A percentile compares a stretch with the other conserved stretches of the same genome.
phyloP scores from a whole-genome alignment of 2,888 invertebrate species.

The Cephus pulcher region DNA sequence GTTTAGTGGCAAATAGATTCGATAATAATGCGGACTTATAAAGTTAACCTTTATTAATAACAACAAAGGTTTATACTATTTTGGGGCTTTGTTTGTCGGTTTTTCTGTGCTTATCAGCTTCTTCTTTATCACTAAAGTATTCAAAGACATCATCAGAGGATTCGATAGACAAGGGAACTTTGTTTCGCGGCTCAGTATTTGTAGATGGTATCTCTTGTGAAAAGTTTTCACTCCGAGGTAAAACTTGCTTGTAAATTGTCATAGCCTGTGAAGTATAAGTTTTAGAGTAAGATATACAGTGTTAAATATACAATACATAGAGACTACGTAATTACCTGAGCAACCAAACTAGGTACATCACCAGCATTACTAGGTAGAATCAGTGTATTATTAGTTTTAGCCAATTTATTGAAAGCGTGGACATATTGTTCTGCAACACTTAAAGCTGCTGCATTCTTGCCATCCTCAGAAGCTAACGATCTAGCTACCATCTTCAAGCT shows the following conservation, averaged over 20 bases:
- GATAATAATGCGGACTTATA: no score
- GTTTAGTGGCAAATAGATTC: no score
- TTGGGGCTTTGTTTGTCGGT: conserved; percentile 29
- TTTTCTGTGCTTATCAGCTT: conserved; percentile 49
- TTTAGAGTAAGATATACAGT: neutral
- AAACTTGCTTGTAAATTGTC: conserved; percentile 65
- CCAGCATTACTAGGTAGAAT: conserved; percentile 93
- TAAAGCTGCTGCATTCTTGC: conserved; percentile 90
- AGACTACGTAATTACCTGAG: conserved; percentile 72
- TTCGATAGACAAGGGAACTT: conserved; percentile 30
- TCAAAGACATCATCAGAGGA: conserved; percentile 54
- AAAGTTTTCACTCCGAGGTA: conserved; percentile 30
- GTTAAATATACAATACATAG: neutral
- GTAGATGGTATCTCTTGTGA: conserved; percentile 12
- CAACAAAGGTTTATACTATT: conserved; percentile 24
- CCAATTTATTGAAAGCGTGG: conserved; percentile 91
- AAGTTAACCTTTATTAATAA: neutral
- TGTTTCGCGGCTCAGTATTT: conserved; percentile 10
- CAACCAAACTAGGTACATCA: conserved; percentile 82
- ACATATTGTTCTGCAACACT: conserved; percentile 97
- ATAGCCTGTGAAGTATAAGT: conserved; percentile 55
- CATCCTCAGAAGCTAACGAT: conserved; percentile 76
- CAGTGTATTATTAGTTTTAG: conserved; percentile 93
- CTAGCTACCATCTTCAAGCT: conserved; percentile 84
- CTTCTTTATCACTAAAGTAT: conserved; percentile 65